phyloP scores from a whole-genome alignment of 2,113 vertebrate genomes.

The Rhinogobius similis region DNA sequence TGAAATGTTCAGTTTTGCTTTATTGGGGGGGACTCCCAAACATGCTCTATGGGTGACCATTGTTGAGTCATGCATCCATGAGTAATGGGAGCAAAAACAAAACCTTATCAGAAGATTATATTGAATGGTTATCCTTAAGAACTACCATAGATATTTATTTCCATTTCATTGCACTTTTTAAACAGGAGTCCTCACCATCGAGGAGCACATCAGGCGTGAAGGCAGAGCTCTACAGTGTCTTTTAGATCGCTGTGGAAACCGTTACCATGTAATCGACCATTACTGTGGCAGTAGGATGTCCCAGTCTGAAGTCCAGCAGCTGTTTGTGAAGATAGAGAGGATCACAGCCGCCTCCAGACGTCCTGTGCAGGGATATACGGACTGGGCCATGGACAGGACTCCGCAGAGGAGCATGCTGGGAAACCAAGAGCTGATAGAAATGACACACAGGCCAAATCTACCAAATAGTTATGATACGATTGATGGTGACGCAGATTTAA shows the following conservation, averaged over 20 bases:
- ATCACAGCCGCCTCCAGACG: conserved; percentile 1
- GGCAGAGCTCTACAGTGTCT: conserved; percentile 31
- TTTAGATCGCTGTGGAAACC: conserved; percentile 50
- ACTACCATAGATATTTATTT: too few species aligned
- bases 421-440: not conserved
- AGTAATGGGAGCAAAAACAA: too few species aligned
- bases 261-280: conserved; percentile 34
- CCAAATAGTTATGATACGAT: not conserved
- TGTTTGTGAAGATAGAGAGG: conserved; percentile 31
- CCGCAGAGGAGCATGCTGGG: not conserved
- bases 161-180: not conserved
- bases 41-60: too few species aligned
- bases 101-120: too few species aligned
- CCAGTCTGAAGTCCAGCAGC: conserved; percentile 4
- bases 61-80: too few species aligned
- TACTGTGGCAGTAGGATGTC: not conserved
- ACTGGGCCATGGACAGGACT: not conserved
- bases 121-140: too few species aligned
- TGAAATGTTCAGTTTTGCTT: too few species aligned
- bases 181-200: conserved; percentile 17
- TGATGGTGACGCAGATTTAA: not conserved
- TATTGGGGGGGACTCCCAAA: too few species aligned
- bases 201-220: conserved; percentile 30
- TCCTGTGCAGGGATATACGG: not conserved
- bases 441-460: not conserved